A percentile compares a stretch with the other conserved stretches of the same genome.
Conservation (phyloP, 2,797 vertebrate species). For the Artibeus jamaicensis region DNA sequence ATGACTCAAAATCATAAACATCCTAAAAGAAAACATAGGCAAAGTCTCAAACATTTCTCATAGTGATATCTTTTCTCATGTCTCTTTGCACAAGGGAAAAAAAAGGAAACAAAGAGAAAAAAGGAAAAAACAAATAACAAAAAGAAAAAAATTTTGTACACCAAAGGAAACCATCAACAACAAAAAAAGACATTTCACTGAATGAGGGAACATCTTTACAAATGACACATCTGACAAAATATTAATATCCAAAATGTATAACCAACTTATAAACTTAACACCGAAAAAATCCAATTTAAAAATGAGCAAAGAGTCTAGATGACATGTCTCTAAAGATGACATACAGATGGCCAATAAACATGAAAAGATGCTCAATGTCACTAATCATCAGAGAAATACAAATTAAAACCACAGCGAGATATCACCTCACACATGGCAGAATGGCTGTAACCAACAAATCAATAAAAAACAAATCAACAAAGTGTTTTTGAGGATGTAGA, state of each 20-base stretch:
- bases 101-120: neutral
- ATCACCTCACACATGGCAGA: neutral
- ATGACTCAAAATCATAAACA: neutral
- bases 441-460: no score
- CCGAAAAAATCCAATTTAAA: neutral
- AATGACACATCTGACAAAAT: neutral
- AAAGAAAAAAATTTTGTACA: neutral
- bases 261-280: neutral
- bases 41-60: neutral
- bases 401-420: neutral
- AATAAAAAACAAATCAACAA: neutral
- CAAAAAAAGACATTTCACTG: neutral
- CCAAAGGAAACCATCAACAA: neutral
- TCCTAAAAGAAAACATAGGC: neutral
- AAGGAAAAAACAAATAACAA: neutral
- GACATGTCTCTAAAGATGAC: neutral
- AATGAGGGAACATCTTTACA: neutral
- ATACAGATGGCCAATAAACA: neutral
- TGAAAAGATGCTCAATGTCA: neutral
- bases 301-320: neutral
- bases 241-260: neutral
- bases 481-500: neutral
- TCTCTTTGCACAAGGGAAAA: neutral
- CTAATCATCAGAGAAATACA: neutral
- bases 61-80: neutral